phyloP scores from a whole-genome alignment of 2,797 vertebrate species.

The Vultur gryphus region DNA sequence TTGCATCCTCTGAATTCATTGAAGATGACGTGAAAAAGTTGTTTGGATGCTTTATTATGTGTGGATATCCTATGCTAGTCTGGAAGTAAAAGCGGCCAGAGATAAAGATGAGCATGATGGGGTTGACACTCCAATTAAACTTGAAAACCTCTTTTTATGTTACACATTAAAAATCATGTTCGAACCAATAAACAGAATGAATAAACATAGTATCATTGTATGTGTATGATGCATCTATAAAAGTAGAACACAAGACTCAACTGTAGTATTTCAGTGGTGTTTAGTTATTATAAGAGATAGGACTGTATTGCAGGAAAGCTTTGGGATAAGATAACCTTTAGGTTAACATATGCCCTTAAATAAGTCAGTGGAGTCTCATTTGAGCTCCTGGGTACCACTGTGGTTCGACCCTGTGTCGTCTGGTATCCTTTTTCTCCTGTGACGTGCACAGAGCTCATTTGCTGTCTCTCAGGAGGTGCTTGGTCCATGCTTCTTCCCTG shows the following conservation, averaged over 20 bases:
- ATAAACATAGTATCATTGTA: slow-evolving; percentile 14
- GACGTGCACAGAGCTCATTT: not conserved
- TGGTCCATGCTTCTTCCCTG: not conserved
- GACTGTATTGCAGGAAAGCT: not conserved
- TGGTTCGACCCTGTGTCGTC: not conserved
- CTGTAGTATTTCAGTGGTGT: not conserved
- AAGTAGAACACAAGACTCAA: not conserved
- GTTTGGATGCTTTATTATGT: slow-evolving; percentile 70
- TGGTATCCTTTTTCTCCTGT: not conserved
- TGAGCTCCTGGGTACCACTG: not conserved
- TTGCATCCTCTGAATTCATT: slow-evolving; percentile 68
- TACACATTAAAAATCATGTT: slow-evolving; percentile 59
- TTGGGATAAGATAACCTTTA: not conserved
- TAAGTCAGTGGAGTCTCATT: not conserved
- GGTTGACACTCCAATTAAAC: slow-evolving; percentile 54
- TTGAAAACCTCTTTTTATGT: slow-evolving; percentile 62
- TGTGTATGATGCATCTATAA: not conserved
- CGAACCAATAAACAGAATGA: slow-evolving; percentile 33
- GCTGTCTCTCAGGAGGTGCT: not conserved
- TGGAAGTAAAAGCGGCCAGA: slow-evolving; percentile 29
- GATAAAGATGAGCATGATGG: slow-evolving; percentile 45
- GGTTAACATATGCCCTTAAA: not conserved
- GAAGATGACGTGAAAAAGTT: slow-evolving; percentile 67
- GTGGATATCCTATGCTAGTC: slow-evolving; percentile 14
- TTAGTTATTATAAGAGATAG: not conserved